These are phyloP conservation scores for Microlaimidae sp. DNA, from an alignment of 2,888 invertebrate genomes.

Conservation along the genomic window DNA sequence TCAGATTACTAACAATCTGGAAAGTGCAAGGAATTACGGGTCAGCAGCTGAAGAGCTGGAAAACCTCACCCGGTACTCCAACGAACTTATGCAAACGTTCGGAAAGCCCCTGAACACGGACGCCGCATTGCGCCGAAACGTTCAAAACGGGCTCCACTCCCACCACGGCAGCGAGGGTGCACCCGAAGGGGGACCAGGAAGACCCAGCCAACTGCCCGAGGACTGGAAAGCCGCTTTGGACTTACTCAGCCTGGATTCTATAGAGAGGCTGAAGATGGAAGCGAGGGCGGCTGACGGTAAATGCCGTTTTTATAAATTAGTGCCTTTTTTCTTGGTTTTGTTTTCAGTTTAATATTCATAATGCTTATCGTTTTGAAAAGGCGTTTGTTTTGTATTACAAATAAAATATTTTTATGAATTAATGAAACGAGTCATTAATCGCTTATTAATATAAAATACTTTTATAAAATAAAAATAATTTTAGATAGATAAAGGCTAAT, in stretches of 20 bases:
- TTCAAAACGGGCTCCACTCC: too few relatives aligned
- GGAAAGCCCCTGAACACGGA: neutral
- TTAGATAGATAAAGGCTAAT: too few relatives aligned
- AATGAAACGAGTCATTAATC: too few relatives aligned
- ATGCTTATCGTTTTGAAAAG: too few relatives aligned
- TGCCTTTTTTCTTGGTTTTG: too few relatives aligned
- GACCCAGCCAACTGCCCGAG: neutral
- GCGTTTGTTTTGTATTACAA: neutral
- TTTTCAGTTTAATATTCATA: neutral
- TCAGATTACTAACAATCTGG: too few relatives aligned
- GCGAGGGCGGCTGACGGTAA: neutral
- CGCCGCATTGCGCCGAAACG: too few relatives aligned
- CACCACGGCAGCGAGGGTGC: neutral
- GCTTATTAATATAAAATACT: too few relatives aligned
- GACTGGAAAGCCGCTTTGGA: slow-evolving; percentile 9
- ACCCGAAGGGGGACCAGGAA: neutral
- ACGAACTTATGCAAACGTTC: slow-evolving; percentile 1
- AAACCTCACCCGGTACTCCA: slow-evolving; percentile 17
- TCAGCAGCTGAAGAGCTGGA: slow-evolving; percentile 37
- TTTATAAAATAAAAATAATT: too few relatives aligned
- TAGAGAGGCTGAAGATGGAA: slow-evolving; percentile 9
- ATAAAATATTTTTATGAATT: too few relatives aligned
- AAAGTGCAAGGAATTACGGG: slow-evolving; percentile 36
- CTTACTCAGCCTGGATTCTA: neutral
- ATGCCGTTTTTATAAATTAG: too few relatives aligned